Base-by-base conservation (phyloP, 2,888 invertebrate genomes). In the Pandemis heparana region DNA sequence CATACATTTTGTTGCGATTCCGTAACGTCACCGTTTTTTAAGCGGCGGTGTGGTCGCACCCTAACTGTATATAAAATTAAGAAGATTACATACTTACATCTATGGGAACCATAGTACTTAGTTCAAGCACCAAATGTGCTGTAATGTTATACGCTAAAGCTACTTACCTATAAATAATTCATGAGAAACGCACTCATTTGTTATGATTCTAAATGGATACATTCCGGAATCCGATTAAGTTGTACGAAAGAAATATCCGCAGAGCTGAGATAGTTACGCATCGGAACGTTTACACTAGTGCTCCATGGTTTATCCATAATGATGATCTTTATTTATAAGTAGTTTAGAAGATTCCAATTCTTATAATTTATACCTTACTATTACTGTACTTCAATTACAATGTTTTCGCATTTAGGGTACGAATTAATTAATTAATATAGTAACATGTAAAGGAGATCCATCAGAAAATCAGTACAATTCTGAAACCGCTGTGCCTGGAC, bases 31-130 rank as follows among this genome's bases (percentile, higher is more conserved):
- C n/a, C n/a, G n/a, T n/a, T n/a, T n/a, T n/a, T n/a, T n/a, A n/a
- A n/a, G n/a, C n/a, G n/a, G n/a, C n/a, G n/a, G n/a, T n/a, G n/a
- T n/a, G n/a, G n/a, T n/a, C n/a, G n/a, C n/a, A n/a, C n/a, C n/a
- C n/a, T n/a, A 48, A 32, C 2, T 32, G 2, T 59, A 68, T 16
- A 65, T 59, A 64, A 63, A 48, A 73, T 73, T 63, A 69, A 73
- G 63, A 73, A 46, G 16, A 73, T 73, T 73, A 64, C 67, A 16
- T 69, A 68, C 53, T 23, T 63, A 10, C 46, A 38, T 61, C n/a
- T 51, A 65, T 12, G 61, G 12, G 9, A 39, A 9, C n/a, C n/a
- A 23, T 38, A n/a, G n/a, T n/a, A 48, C 64, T 59, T 18, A 46
- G 51, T 48, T 48, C 1, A 48, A 66, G 41, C 71, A 65, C 18